Percentiles rank a stretch among this genome's conserved stretches.
Conservation (phyloP, 2,888 invertebrate genomes). For the Mycalesis mineus region DNA sequence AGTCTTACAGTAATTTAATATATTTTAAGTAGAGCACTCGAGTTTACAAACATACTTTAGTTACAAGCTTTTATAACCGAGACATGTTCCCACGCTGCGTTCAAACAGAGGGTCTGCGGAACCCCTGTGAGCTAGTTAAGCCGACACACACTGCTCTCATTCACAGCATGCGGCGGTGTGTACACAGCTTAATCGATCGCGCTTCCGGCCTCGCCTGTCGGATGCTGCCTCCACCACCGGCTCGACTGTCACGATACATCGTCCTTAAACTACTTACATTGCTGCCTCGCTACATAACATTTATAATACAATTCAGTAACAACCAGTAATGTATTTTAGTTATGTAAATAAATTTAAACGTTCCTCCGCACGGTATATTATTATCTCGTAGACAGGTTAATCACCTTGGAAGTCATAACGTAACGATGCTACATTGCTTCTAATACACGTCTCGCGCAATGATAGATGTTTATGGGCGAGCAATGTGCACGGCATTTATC, state of each 20-base stretch:
- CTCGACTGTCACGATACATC: not conserved
- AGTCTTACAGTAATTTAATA: too few relatives aligned
- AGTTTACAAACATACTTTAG: not conserved
- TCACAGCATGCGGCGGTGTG: slow-evolving; percentile 10
- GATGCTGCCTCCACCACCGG: slow-evolving; percentile 20
- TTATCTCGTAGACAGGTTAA: slow-evolving; percentile 3
- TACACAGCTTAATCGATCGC: slow-evolving; percentile 25
- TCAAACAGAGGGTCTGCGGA: not conserved
- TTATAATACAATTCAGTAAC: not conserved
- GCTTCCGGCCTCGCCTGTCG: slow-evolving; percentile 25
- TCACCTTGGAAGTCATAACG: not conserved
- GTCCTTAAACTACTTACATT: not conserved
- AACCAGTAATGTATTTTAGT: not conserved
- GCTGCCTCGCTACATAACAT: not conserved
- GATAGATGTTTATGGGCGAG: not conserved
- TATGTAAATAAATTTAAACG: not conserved
- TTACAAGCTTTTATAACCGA: not conserved
- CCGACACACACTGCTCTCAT: not conserved
- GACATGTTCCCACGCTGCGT: not conserved
- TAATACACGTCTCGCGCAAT: not conserved
- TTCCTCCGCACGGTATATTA: not conserved
- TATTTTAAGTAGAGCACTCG: not conserved
- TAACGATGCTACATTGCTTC: slow-evolving; percentile 1
- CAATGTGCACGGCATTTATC: not conserved
- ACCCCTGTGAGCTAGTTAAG: slow-evolving; percentile 1